phyloP scores from a whole-genome alignment of 2,797 vertebrate genomes.

The Halcyon leucocephala region DNA sequence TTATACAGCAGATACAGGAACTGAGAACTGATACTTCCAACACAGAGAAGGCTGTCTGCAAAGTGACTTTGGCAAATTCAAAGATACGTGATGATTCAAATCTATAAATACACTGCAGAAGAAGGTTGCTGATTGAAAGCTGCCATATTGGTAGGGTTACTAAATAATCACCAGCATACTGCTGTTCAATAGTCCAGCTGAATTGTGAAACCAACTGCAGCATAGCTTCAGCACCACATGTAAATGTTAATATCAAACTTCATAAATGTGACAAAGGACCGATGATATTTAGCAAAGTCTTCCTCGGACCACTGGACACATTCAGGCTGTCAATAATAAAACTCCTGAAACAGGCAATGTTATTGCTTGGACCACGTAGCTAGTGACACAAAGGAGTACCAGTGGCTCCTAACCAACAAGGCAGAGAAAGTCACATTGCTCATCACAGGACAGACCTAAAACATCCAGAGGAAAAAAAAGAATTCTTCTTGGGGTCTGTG shows the following conservation, averaged over 20 bases:
- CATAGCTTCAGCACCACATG: neutral
- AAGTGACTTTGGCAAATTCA: constrained; percentile 38
- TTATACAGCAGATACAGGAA: neutral
- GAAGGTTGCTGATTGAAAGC: neutral
- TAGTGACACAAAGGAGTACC: neutral
- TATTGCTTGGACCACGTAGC: neutral
- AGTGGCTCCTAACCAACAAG: neutral
- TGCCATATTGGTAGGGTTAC: neutral
- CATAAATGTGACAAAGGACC: neutral
- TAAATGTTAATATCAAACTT: neutral
- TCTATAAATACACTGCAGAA: neutral
- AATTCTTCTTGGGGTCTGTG: neutral
- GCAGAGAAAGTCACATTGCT: neutral
- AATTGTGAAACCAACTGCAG: neutral
- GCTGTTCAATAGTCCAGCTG: neutral
- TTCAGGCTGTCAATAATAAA: neutral
- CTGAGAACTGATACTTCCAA: constrained; percentile 12
- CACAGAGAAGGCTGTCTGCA: neutral
- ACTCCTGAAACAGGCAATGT: neutral
- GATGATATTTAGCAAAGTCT: neutral
- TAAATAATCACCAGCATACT: neutral
- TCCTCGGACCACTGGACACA: neutral
- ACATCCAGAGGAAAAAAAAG: neutral
- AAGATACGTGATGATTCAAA: neutral
- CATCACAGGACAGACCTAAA: neutral